Base-by-base conservation (phyloP, 1,140 invertebrate species). In the Diorhabda carinulata region DNA sequence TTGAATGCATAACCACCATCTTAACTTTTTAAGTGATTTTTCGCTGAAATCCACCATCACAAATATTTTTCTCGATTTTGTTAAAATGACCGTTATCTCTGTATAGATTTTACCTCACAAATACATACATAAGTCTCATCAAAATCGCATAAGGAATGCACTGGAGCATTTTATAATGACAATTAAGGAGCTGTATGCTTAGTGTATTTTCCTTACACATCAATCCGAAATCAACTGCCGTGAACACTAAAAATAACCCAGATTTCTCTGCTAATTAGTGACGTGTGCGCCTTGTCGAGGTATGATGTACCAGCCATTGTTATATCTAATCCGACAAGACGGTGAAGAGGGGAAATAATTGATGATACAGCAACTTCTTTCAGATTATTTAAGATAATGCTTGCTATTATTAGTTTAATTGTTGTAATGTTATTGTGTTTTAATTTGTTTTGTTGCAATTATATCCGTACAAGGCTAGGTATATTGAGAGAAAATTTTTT, bases 201-300 rank as follows among this genome's bases (percentile, higher is more conserved):
- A 67, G 63, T 70, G 63, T 70, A 67, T 71, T 71, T 73, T 73
- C 70, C 70, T 64, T 64, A 72, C 69, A 72, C 73, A 68, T 74
- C 73, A 74, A 73, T 72, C 69, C 56, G 62, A 58, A 69, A 7
- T 70, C 72, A 73, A 56, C 67, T 71, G 69, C 69, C 73, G 72
- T 74, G 73, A 74, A 74, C 72, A 71, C 63, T 73, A 72, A 73
- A 73, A 75, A 75, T 75, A 75, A 75, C 70, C 71, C 67, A 68
- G 74, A 74, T 74, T 74, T 75, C 74, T 75, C 72, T 60, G 72
- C 66, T 75, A 75, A 75, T 75, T 75, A 75, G 74, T 72, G 70
- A 75, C 70, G 68, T 73, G 72, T 70, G 70, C 67, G 72, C 64
- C 47, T 73, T 65, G 69, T 70, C 73, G 64, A 69, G 68, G 72